A percentile compares a stretch with the other conserved stretches of the same genome.
Conservation (phyloP, 92 coral and sea anemone genomes). For the Muricea muricata region DNA sequence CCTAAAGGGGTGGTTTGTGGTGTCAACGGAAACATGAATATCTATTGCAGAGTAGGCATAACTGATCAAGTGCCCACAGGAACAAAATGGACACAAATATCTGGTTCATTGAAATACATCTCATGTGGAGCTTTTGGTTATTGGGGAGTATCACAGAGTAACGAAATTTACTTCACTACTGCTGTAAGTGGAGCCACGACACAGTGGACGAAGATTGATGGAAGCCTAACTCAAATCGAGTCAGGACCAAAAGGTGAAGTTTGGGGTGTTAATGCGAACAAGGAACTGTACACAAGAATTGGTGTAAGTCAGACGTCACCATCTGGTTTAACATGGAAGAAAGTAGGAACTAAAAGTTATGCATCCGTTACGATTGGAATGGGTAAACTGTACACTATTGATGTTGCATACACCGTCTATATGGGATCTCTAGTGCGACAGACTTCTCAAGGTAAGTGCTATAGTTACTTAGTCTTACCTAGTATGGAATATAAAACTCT, state of each 20-base stretch:
- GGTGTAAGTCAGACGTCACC: neutral
- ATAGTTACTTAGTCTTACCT: too few relatives aligned
- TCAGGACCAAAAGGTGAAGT: neutral
- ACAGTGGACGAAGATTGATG: neutral
- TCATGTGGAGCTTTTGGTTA: constrained; percentile 42
- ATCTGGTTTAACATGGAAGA: neutral
- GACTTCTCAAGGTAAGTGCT: too few relatives aligned
- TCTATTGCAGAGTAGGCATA: constrained; percentile 44
- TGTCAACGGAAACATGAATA: neutral
- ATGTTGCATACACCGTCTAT: neutral
- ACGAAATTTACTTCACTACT: constrained; percentile 26
- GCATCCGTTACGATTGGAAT: neutral
- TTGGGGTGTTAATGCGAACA: neutral
- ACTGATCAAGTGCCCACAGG: constrained; percentile 36
- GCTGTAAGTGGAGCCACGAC: too few relatives aligned
- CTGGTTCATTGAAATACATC: constrained; percentile 38
- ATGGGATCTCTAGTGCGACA: neutral
- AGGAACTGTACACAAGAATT: neutral
- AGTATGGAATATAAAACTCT: too few relatives aligned
- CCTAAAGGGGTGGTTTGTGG: constrained; percentile 55
- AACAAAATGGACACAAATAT: constrained; percentile 22
- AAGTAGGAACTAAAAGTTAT: neutral
- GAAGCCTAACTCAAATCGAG: neutral
- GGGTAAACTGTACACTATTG: neutral
- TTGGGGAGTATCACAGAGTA: constrained; percentile 7